A percentile compares a stretch with the other conserved stretches of the same genome.
These are phyloP conservation scores for Thaleichthys pacificus DNA, from an alignment of 2,797 vertebrate genomes.

Conservation along the genomic window DNA sequence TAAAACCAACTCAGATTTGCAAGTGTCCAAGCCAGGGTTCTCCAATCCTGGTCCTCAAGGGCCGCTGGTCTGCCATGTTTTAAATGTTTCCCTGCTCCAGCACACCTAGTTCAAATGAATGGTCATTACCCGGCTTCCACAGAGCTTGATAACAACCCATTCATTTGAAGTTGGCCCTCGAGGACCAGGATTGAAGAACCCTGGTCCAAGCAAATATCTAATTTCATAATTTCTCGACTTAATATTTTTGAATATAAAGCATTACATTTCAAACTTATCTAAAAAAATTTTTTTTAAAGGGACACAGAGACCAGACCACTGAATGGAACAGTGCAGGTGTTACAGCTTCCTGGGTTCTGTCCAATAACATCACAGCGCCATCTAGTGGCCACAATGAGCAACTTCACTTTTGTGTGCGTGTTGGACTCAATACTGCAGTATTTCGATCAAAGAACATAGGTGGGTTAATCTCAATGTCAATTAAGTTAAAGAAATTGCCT, in stretches of 20 bases:
- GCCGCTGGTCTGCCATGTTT: too few relatives aligned
- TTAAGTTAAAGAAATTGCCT: background rate
- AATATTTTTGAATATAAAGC: background rate
- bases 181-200: too few relatives aligned
- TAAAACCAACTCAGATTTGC: background rate
- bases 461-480: background rate
- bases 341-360: slow-evolving; percentile 18
- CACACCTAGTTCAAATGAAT: too few relatives aligned
- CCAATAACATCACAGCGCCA: slow-evolving; percentile 80
- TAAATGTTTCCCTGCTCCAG: too few relatives aligned
- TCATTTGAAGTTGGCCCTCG: too few relatives aligned
- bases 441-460: background rate
- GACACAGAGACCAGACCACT: slow-evolving; percentile 7
- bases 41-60: too few relatives aligned
- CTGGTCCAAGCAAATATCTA: background rate
- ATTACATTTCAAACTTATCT: background rate
- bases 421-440: background rate
- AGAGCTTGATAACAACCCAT: too few relatives aligned
- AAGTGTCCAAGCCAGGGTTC: background rate
- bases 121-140: too few relatives aligned
- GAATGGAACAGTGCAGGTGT: slow-evolving; percentile 17
- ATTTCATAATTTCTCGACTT: background rate
- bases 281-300: too few relatives aligned
- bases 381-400: slow-evolving; percentile 68
- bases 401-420: background rate